These are phyloP conservation scores for Hemaris fuciformis DNA, from an alignment of 2,888 invertebrate genomes.

Conservation along the genomic window DNA sequence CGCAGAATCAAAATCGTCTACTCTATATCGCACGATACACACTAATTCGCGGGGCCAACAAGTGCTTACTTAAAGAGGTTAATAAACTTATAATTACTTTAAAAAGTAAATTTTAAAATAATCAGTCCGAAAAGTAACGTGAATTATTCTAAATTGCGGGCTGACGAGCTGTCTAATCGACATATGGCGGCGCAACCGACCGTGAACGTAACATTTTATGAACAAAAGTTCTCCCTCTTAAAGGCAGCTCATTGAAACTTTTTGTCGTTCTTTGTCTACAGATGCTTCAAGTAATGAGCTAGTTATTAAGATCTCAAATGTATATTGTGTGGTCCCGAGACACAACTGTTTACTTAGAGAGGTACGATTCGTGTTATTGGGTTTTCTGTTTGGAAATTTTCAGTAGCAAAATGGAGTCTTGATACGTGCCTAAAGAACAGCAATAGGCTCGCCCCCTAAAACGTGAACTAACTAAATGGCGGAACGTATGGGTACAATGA, in stretches of 20 bases:
- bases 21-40: no score
- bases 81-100: not conserved
- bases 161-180: not conserved
- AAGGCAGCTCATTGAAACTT: not conserved
- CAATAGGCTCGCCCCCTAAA: no score
- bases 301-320: not conserved
- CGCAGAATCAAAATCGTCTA: no score
- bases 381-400: no score
- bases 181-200: not conserved
- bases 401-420: no score
- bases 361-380: no score
- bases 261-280: not conserved
- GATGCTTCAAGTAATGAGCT: not conserved
- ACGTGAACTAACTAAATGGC: no score
- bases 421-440: no score
- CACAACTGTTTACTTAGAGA: no score
- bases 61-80: not conserved
- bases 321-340: no score
- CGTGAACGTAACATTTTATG: not conserved
- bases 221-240: not conserved
- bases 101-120: slow-evolving; percentile 1
- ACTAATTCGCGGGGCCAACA: not conserved
- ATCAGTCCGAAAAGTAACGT: slow-evolving; percentile 9
- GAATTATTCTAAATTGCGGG: not conserved
- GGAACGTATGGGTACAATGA: no score